Evolutionary conservation across 2,888 invertebrate genomes (phyloP).

Genomic region (Pterobdella sp.): DNA sequence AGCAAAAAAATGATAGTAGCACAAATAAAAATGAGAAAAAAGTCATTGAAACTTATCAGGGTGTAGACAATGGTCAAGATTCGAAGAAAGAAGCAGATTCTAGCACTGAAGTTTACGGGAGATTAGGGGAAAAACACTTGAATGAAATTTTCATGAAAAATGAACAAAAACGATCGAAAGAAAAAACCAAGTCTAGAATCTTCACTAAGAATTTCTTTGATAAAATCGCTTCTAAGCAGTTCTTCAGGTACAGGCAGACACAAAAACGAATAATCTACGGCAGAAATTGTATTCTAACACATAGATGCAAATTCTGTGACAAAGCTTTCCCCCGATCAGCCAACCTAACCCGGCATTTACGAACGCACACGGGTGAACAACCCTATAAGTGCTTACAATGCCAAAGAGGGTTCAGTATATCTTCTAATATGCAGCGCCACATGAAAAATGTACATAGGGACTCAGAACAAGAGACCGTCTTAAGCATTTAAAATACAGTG

Average conservation of each 20-base stretch:
- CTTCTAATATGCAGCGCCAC: slow-evolving; percentile 90
- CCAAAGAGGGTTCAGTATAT: slow-evolving; percentile 93
- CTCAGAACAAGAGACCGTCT: too few species aligned
- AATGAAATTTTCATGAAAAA: neutral
- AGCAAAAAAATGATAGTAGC: neutral
- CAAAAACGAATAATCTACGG: neutral
- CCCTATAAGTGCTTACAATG: slow-evolving; percentile 76
- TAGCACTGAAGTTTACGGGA: slow-evolving; percentile 2
- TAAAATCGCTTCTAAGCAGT: neutral
- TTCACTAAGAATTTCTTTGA: neutral
- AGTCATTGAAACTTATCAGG: neutral
- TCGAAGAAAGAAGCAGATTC: slow-evolving; percentile 14
- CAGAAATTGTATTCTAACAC: neutral
- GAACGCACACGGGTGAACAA: slow-evolving; percentile 91
- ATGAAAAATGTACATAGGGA: slow-evolving; percentile 95
- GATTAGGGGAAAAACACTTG: neutral
- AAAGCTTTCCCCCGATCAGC: slow-evolving; percentile 92
- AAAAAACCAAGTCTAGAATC: neutral
- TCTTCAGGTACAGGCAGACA: neutral
- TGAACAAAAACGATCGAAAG: neutral
- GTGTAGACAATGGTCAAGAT: neutral
- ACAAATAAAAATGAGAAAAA: neutral
- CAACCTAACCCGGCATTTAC: slow-evolving; percentile 85
- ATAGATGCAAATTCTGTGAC: slow-evolving; percentile 83
- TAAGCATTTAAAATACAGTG: too few species aligned